phyloP scores from a whole-genome alignment of 2,113 vertebrate species.

The Saimiri boliviensis region DNA sequence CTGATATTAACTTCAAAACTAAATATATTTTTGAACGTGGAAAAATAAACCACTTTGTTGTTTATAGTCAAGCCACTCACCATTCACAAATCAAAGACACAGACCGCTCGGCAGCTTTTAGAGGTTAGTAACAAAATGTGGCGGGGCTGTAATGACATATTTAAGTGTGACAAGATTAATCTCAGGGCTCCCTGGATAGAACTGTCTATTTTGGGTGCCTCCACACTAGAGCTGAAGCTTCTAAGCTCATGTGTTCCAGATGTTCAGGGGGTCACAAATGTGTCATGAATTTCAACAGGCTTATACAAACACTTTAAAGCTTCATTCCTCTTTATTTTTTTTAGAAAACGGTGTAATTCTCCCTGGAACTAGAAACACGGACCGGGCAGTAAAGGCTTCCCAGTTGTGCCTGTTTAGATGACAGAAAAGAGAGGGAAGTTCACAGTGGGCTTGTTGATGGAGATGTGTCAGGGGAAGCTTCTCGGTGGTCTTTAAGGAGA shows the following conservation, averaged over 20 bases:
- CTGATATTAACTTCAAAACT: neutral
- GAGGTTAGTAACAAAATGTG: neutral
- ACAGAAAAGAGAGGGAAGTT: neutral
- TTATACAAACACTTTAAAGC: constrained; percentile 35
- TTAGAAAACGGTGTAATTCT: neutral
- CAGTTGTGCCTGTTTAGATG: neutral
- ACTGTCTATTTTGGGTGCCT: neutral
- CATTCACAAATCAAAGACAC: constrained; percentile 28
- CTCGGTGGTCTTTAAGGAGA: neutral
- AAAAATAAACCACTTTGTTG: neutral
- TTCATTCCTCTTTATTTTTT: neutral
- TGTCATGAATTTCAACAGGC: constrained; percentile 29
- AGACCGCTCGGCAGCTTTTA: neutral
- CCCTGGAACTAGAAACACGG: neutral
- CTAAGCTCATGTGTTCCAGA: constrained; percentile 36
- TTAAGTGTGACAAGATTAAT: constrained; percentile 29
- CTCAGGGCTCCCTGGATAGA: neutral
- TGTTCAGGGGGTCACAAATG: constrained; percentile 5
- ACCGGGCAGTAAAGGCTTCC: neutral
- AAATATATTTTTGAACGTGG: neutral
- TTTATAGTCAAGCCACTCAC: neutral
- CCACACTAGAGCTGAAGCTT: neutral
- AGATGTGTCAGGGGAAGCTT: neutral
- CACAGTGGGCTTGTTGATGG: neutral
- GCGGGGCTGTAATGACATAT: neutral